These are phyloP conservation scores for Notolepis coatsorum DNA, from an alignment of 2,797 vertebrate genomes.

Conservation along the genomic window DNA sequence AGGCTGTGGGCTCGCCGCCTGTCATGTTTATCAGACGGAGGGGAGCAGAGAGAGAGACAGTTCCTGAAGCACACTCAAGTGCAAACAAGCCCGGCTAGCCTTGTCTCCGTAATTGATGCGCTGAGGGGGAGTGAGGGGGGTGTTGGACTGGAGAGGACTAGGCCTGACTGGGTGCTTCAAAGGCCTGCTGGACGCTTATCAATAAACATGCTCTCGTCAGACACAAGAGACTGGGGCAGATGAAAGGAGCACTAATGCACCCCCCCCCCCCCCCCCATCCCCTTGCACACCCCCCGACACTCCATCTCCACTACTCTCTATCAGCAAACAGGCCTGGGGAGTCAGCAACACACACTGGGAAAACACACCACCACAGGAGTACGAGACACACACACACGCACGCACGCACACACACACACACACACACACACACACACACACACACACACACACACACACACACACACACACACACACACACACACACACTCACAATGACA, in stretches of 20 bases:
- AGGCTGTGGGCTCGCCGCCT: slow-evolving; percentile 43
- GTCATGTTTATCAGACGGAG: slow-evolving; percentile 53
- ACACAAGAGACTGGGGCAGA: slow-evolving; percentile 57
- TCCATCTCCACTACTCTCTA: slow-evolving; percentile 46
- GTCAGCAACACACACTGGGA: slow-evolving; percentile 12
- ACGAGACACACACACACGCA: neutral
- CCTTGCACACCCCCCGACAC: slow-evolving; percentile 21
- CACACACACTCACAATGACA: slow-evolving; percentile 7
- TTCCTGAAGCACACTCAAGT: slow-evolving; percentile 51
- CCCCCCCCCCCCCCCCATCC: slow-evolving; percentile 33
- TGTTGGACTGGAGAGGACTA: slow-evolving; percentile 15
- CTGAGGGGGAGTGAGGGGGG: slow-evolving; percentile 26
- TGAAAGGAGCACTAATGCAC: slow-evolving; percentile 74
- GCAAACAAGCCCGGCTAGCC: slow-evolving; percentile 63
- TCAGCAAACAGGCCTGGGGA: slow-evolving; percentile 52
- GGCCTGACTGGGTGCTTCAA: slow-evolving; percentile 66
- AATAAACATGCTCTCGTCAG: slow-evolving; percentile 54
- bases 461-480: neutral
- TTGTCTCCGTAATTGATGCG: slow-evolving; percentile 52
- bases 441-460: neutral
- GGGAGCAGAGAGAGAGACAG: slow-evolving; percentile 14
- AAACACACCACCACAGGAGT: neutral
- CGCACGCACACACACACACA: slow-evolving; percentile 13
- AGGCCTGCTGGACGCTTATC: slow-evolving; percentile 62
- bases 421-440: neutral